Evolutionary conservation across 2,888 invertebrate species (phyloP).

Genomic region (Nomada hirtipes): DNA sequence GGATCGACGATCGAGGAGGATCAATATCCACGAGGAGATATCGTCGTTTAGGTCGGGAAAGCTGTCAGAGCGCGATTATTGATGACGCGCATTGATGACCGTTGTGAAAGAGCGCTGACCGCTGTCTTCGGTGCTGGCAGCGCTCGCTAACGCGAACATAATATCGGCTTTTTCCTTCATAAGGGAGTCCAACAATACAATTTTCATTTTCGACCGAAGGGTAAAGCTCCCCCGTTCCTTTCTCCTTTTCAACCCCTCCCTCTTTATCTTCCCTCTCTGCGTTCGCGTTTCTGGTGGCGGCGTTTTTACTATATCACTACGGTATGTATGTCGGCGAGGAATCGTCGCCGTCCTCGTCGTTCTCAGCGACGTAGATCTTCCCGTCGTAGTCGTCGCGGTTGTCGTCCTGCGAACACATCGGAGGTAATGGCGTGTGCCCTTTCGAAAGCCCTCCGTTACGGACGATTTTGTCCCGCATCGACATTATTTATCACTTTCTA

Average conservation of each 20-base stretch:
- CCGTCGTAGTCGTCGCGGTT: constrained; percentile 47
- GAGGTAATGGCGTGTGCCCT: constrained; percentile 81
- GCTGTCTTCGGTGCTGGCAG: constrained; percentile 62
- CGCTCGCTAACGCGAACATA: constrained; percentile 77
- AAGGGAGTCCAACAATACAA: constrained; percentile 72
- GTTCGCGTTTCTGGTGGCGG: constrained; percentile 3
- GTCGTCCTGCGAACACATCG: constrained; percentile 69
- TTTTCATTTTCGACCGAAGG: constrained; percentile 74
- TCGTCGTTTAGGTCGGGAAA: constrained; percentile 41
- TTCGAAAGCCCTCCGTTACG: constrained; percentile 78
- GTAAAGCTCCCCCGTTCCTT: constrained; percentile 50
- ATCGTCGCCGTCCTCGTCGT: constrained; percentile 20
- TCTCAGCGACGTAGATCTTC: constrained; percentile 36
- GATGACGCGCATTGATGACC: constrained; percentile 75
- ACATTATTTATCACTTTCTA: constrained; percentile 78
- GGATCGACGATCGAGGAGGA: constrained; percentile 38
- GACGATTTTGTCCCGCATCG: constrained; percentile 77
- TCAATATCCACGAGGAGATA: constrained; percentile 49
- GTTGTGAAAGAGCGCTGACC: constrained; percentile 73
- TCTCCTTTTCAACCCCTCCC: constrained; percentile 53
- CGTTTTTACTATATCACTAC: constrained; percentile 49
- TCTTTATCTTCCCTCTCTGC: constrained; percentile 38
- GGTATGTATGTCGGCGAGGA: constrained; percentile 55
- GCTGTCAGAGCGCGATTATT: constrained; percentile 75
- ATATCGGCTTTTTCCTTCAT: constrained; percentile 65